Percentiles rank a stretch among this genome's conserved stretches.
These are phyloP conservation scores for Philotrypesis tridentata DNA, from an alignment of 1,140 invertebrate genomes.

Conservation along the genomic window DNA sequence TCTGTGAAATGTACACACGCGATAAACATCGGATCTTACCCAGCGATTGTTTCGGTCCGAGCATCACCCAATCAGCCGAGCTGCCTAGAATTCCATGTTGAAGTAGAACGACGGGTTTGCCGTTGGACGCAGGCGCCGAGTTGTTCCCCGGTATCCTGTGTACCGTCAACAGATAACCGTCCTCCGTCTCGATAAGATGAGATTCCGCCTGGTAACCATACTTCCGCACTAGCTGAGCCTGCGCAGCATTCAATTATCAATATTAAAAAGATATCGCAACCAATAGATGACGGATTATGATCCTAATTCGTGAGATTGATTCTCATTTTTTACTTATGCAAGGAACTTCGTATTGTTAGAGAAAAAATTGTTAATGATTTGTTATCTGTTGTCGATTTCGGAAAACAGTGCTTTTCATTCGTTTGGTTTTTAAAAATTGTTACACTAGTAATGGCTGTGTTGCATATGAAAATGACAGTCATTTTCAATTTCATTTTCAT, in stretches of 20 bases:
- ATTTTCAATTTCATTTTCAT: no score
- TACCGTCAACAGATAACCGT: slow-evolving; percentile 77
- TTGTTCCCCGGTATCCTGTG: slow-evolving; percentile 75
- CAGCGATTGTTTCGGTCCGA: slow-evolving; percentile 77
- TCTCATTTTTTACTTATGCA: no score
- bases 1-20: background rate
- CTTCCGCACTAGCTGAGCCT: slow-evolving; percentile 76
- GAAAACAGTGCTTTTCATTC: no score
- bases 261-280: no score
- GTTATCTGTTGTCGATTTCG: no score
- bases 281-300: no score
- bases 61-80: slow-evolving; percentile 84
- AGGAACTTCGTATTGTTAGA: no score
- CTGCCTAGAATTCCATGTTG: slow-evolving; percentile 87
- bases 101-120: slow-evolving; percentile 74
- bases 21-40: slow-evolving; percentile 58
- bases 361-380: no score
- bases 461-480: no score
- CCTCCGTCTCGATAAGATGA: slow-evolving; percentile 73
- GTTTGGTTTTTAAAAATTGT: no score
- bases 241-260: background rate
- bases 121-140: slow-evolving; percentile 33
- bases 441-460: no score
- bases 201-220: slow-evolving; percentile 76
- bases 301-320: no score